Evolutionary conservation across 1,140 invertebrate genomes (phyloP).

Genomic region (Papilio polyxenes): DNA sequence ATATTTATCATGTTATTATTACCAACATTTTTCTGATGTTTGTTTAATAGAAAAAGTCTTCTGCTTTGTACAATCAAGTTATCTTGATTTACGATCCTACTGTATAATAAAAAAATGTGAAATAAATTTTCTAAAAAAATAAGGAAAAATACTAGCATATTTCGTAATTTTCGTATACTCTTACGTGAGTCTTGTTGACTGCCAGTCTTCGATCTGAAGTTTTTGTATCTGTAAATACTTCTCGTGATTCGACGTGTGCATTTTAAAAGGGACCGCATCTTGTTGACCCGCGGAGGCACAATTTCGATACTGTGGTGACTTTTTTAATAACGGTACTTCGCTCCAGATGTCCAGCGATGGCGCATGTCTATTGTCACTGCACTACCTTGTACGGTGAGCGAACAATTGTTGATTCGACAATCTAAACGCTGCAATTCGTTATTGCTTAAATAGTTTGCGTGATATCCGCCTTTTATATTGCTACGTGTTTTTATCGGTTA

Average conservation of each 20-base stretch:
- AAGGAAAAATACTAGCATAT: not conserved
- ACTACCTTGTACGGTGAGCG: conserved; percentile 49
- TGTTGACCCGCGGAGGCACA: conserved; percentile 50
- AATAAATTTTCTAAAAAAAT: not conserved
- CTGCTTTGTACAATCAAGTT: too few species aligned
- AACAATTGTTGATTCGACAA: conserved; percentile 49
- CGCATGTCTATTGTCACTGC: conserved; percentile 59
- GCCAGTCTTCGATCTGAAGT: not conserved
- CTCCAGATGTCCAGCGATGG: conserved; percentile 48
- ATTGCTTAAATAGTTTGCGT: not conserved
- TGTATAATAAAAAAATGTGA: not conserved
- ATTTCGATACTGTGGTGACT: conserved; percentile 49
- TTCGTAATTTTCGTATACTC: not conserved
- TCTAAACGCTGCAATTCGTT: not conserved
- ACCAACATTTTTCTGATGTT: not conserved
- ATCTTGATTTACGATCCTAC: conserved; percentile 42
- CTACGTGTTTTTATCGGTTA: not conserved
- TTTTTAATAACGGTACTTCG: conserved; percentile 59
- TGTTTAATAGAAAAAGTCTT: too few species aligned
- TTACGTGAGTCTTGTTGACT: not conserved
- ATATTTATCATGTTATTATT: not conserved
- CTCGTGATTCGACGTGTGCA: conserved; percentile 47
- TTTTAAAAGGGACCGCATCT: conserved; percentile 56
- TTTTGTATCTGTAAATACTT: conserved; percentile 52
- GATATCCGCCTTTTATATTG: not conserved